Evolutionary conservation across 1,140 invertebrate species (phyloP).

Genomic region (Drosophila albomicans): DNA sequence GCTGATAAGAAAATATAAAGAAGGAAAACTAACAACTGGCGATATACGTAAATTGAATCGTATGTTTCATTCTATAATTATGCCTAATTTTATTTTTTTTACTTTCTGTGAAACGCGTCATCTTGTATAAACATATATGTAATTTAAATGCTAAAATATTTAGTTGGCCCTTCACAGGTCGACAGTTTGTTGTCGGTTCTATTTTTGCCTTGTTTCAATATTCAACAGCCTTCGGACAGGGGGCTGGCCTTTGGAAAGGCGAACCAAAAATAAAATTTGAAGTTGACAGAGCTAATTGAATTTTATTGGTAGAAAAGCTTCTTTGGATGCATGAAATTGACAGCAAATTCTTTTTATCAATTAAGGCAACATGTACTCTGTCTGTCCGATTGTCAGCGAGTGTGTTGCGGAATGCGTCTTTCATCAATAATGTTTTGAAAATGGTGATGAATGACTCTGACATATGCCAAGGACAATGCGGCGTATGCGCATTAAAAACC

Average conservation of each 20-base stretch:
- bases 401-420: constrained; percentile 49
- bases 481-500: constrained; percentile 4
- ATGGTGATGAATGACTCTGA: constrained; percentile 41
- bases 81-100: background rate
- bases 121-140: background rate
- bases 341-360: constrained; percentile 67
- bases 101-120: constrained; percentile 8
- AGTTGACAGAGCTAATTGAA: constrained; percentile 51
- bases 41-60: constrained; percentile 73
- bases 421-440: constrained; percentile 65
- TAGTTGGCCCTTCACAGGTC: background rate
- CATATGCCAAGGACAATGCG: constrained; percentile 23
- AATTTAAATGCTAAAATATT: constrained; percentile 2
- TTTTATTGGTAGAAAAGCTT: constrained; percentile 43
- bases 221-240: constrained; percentile 15
- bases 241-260: constrained; percentile 13
- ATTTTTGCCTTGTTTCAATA: constrained; percentile 17
- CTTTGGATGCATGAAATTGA: constrained; percentile 43
- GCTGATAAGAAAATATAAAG: constrained; percentile 80
- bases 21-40: constrained; percentile 68
- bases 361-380: constrained; percentile 51
- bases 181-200: background rate
- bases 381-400: constrained; percentile 42
- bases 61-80: constrained; percentile 51
- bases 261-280: constrained; percentile 30